Evolutionary conservation across 2,888 invertebrate genomes (phyloP).

Genomic region (Tanytarsus gracilentus): DNA sequence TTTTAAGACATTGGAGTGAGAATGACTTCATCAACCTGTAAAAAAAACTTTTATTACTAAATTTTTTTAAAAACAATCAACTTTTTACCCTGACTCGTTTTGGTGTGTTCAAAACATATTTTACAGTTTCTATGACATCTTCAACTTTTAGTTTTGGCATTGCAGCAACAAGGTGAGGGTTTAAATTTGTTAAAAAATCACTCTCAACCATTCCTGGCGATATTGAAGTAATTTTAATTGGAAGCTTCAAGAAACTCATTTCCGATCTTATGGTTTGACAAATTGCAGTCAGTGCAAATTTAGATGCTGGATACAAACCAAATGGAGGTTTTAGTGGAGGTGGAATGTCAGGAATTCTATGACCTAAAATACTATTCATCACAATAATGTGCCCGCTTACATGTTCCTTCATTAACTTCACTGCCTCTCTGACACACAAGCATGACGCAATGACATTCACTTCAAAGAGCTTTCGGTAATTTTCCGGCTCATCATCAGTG

Average conservation of each 20-base stretch:
- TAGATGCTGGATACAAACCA: constrained; percentile 50
- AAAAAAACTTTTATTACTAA: neutral
- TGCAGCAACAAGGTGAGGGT: constrained; percentile 36
- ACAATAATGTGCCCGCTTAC: constrained; percentile 52
- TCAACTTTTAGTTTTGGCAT: constrained; percentile 45
- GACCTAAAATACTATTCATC: constrained; percentile 45
- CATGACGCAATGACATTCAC: constrained; percentile 51
- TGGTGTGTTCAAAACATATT: constrained; percentile 54
- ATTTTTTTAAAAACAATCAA: neutral
- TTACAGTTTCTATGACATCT: constrained; percentile 54
- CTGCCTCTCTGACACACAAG: constrained; percentile 49
- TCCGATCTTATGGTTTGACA: constrained; percentile 51
- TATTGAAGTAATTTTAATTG: constrained; percentile 41
- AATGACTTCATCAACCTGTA: neutral
- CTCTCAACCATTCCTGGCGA: constrained; percentile 56
- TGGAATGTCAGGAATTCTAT: constrained; percentile 44
- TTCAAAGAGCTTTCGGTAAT: constrained; percentile 40
- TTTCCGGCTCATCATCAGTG: constrained; percentile 35
- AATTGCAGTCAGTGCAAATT: constrained; percentile 49
- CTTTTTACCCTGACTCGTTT: constrained; percentile 52
- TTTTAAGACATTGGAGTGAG: constrained; percentile 2
- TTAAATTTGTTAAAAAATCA: constrained; percentile 44
- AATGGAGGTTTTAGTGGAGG: constrained; percentile 40
- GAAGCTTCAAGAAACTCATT: constrained; percentile 37
- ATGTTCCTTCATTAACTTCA: constrained; percentile 47